These are phyloP conservation scores for Zaprionus davidi DNA, from an alignment of 1,140 invertebrate species.

Conservation along the genomic window DNA sequence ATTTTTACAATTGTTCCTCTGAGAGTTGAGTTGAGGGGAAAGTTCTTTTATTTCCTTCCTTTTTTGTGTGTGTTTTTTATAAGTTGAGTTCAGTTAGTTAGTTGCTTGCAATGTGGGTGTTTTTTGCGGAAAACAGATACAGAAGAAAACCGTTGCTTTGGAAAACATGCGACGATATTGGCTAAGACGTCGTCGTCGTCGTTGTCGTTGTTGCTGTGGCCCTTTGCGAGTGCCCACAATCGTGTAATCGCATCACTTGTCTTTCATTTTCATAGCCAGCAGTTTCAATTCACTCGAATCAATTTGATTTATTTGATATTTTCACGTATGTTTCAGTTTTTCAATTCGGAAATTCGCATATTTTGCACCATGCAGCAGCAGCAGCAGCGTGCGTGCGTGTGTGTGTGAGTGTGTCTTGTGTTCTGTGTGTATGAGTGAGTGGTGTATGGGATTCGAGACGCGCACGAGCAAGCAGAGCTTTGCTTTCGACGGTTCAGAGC, in stretches of 20 bases:
- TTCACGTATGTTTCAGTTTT: constrained; percentile 9
- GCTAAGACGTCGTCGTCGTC: constrained; percentile 22
- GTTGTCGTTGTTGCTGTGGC: constrained; percentile 15
- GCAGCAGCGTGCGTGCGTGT: constrained; percentile 18
- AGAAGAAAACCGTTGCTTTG: constrained; percentile 79
- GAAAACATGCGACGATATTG: constrained; percentile 62
- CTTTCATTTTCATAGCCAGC: constrained; percentile 30
- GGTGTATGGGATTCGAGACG: constrained; percentile 55
- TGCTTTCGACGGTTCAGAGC: constrained; percentile 63
- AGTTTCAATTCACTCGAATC: background rate
- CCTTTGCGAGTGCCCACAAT: constrained; percentile 15
- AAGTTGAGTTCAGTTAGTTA: constrained; percentile 34
- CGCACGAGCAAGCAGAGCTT: constrained; percentile 58
- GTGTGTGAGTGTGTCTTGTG: constrained; percentile 37
- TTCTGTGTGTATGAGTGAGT: constrained; percentile 53
- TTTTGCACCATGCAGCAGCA: constrained; percentile 18
- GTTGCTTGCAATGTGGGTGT: constrained; percentile 48
- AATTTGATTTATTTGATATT: constrained; percentile 3
- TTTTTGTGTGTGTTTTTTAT: constrained; percentile 19
- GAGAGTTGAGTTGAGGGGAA: constrained; percentile 6
- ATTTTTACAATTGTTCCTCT: constrained; percentile 51
- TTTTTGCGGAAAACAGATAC: constrained; percentile 75
- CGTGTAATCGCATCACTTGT: constrained; percentile 32
- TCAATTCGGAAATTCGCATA: constrained; percentile 9
- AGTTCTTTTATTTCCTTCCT: constrained; percentile 15